A percentile compares a stretch with the other conserved stretches of the same genome.
Conservation (phyloP, 2,888 invertebrate genomes). For the Gari tellinella region DNA sequence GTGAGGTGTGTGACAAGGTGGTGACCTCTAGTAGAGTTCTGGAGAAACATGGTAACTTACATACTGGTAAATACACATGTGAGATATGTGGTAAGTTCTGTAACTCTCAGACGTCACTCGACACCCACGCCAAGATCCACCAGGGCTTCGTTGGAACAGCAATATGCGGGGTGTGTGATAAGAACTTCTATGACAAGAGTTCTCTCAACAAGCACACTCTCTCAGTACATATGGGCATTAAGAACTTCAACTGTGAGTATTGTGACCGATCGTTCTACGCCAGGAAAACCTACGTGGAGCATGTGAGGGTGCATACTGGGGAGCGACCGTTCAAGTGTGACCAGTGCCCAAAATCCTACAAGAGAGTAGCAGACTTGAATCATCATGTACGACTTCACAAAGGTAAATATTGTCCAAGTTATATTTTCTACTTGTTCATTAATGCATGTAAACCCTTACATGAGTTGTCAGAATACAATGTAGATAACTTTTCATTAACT, state of each 20-base stretch:
- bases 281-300: constrained; percentile 51
- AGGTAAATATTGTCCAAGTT: too few relatives aligned
- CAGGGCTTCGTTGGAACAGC: constrained; percentile 42
- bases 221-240: constrained; percentile 56
- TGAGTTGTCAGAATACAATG: too few relatives aligned
- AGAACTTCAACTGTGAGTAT: constrained; percentile 41
- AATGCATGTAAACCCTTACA: too few relatives aligned
- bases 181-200: constrained; percentile 52
- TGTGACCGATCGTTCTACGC: constrained; percentile 49
- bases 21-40: constrained; percentile 23
- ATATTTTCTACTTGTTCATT: too few relatives aligned
- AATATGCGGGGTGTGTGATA: constrained; percentile 49
- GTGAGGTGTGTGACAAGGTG: constrained; percentile 44
- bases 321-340: constrained; percentile 55
- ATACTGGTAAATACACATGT: constrained; percentile 41
- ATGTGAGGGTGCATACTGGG: constrained; percentile 55
- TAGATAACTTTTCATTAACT: too few relatives aligned
- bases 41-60: constrained; percentile 47
- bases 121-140: constrained; percentile 48
- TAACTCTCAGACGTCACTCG: constrained; percentile 37
- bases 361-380: constrained; percentile 52
- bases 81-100: constrained; percentile 42
- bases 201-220: constrained; percentile 51
- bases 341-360: constrained; percentile 50
- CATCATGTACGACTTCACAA: constrained; percentile 55